These are phyloP conservation scores for Helobdella robusta DNA, from an alignment of 2,888 invertebrate genomes.

Conservation along the genomic window DNA sequence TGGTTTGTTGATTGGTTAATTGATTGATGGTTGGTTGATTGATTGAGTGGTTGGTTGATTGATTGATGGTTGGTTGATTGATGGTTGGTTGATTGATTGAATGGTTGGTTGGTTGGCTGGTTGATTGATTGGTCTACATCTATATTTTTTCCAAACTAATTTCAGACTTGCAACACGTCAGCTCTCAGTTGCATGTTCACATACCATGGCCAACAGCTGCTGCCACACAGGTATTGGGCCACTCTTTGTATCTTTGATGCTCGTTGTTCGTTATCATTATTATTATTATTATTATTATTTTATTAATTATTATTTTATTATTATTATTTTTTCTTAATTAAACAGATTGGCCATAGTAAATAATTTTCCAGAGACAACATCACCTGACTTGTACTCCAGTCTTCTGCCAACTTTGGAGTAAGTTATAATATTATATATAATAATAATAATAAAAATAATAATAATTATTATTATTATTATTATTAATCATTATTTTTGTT, in stretches of 20 bases:
- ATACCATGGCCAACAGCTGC: conserved; percentile 56
- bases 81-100: too few species aligned
- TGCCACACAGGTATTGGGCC: conserved; percentile 52
- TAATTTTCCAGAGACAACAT: conserved; percentile 64
- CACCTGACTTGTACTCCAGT: conserved; percentile 59
- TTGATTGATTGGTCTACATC: too few species aligned
- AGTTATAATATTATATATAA: not conserved
- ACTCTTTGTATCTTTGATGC: not conserved
- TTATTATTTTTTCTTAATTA: not conserved
- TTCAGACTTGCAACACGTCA: too few species aligned
- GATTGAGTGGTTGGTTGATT: too few species aligned
- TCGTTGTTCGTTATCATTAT: not conserved
- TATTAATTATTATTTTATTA: not conserved
- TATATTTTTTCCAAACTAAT: too few species aligned
- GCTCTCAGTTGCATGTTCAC: conserved; percentile 63
- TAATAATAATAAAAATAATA: not conserved
- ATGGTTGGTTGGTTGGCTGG: too few species aligned
- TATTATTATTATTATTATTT: conserved; percentile 1
- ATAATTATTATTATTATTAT: conserved; percentile 4
- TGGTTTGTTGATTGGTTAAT: too few species aligned
- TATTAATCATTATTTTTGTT: conserved; percentile 8
- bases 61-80: too few species aligned
- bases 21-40: too few species aligned
- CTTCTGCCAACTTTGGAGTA: conserved; percentile 53
- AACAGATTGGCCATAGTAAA: conserved; percentile 56